A percentile compares a stretch with the other conserved stretches of the same genome.
phyloP scores from a whole-genome alignment of 2,113 vertebrate genomes.

The Silurus glanis region DNA sequence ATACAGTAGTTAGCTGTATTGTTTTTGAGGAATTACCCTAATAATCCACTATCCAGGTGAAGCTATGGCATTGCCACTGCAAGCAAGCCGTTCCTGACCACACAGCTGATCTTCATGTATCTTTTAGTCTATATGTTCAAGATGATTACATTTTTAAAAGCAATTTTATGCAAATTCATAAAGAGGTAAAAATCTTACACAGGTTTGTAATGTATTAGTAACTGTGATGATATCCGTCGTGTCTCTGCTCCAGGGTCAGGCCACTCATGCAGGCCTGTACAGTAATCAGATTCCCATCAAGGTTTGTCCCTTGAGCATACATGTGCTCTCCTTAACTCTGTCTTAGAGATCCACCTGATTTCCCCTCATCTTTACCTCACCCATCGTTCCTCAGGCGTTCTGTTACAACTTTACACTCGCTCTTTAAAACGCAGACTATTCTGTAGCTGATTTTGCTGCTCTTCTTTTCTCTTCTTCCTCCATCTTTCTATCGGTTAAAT shows the following conservation, averaged over 20 bases:
- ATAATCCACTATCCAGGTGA: not conserved
- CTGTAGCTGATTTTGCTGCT: conserved; percentile 21
- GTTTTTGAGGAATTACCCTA: not conserved
- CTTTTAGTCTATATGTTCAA: not conserved
- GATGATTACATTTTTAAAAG: not conserved
- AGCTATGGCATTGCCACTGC: not conserved
- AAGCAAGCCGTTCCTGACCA: not conserved
- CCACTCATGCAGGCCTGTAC: conserved; percentile 69
- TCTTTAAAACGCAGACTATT: not conserved
- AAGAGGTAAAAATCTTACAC: not conserved
- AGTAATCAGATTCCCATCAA: conserved; percentile 81
- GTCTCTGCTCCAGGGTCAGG: conserved; percentile 64
- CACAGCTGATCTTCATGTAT: not conserved
- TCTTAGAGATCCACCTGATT: conserved; percentile 37
- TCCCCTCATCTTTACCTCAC: conserved; percentile 42
- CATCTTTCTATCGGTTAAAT: conserved; percentile 9
- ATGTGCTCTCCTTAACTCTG: conserved; percentile 33
- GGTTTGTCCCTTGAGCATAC: conserved; percentile 67
- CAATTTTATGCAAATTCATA: not conserved
- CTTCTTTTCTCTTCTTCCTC: conserved; percentile 27
- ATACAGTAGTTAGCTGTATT: not conserved
- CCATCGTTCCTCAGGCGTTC: conserved; percentile 35
- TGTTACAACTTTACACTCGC: not conserved
- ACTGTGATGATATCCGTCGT: conserved; percentile 22
- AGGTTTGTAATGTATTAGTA: not conserved